A percentile compares a stretch with the other conserved stretches of the same genome.
Conservation (phyloP, 2,888 invertebrate genomes). For the Nemotelus pantherinus region DNA sequence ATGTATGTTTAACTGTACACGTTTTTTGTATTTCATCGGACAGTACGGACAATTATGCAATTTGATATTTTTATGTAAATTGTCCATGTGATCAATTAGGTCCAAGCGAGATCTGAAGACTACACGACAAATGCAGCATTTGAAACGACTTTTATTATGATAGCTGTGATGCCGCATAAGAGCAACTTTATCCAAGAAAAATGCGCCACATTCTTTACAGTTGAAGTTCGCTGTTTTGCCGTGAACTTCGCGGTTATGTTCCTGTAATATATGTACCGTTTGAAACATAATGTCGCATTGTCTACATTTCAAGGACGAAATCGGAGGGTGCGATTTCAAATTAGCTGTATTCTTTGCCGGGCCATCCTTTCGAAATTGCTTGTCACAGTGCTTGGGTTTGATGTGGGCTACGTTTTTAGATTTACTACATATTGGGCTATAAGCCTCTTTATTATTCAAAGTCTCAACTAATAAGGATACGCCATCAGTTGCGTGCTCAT, state of each 20-base stretch:
- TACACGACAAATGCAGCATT: background rate
- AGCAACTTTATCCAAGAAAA: background rate
- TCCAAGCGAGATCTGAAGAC: background rate
- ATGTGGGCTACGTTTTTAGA: no score
- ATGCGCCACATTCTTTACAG: background rate
- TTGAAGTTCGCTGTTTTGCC: background rate
- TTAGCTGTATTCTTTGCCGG: background rate
- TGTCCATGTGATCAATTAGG: background rate
- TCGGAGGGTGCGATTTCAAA: background rate
- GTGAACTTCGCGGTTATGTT: background rate
- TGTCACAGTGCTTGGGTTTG: background rate
- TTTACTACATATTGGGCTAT: no score
- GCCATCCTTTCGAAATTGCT: background rate
- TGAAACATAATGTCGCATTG: background rate
- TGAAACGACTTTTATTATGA: background rate
- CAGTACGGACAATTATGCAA: background rate
- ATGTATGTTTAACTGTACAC: background rate
- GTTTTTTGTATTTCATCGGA: slow-evolving; percentile 9
- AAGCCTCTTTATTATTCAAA: no score
- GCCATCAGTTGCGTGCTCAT: background rate
- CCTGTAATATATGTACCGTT: background rate
- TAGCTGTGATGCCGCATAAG: background rate
- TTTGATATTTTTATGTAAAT: background rate
- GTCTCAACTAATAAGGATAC: background rate
- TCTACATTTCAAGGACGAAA: background rate